Evolutionary conservation across 2,797 vertebrate species (phyloP).

Genomic region (Phataginus tricuspis): DNA sequence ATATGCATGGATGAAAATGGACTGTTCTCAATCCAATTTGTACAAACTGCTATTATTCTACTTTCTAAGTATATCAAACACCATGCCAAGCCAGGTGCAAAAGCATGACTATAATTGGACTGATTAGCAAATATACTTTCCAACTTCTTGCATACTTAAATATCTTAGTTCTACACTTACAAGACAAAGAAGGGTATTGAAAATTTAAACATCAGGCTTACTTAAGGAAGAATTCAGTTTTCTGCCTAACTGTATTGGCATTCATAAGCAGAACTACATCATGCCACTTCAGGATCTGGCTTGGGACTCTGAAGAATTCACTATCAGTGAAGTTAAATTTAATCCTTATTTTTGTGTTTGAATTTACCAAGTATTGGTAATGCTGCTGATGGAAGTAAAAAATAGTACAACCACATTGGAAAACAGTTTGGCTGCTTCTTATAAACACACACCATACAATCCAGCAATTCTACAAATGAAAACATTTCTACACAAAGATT

Average conservation of each 20-base stretch:
- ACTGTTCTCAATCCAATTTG: neutral
- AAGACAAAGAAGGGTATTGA: neutral
- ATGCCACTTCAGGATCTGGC: neutral
- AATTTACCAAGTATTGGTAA: neutral
- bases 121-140: neutral
- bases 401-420: neutral
- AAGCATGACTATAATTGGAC: neutral
- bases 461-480: neutral
- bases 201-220: neutral
- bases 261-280: neutral
- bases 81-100: neutral
- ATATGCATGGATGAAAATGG: neutral
- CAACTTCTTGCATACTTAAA: neutral
- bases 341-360: neutral
- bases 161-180: neutral
- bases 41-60: neutral
- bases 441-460: neutral
- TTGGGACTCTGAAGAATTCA: neutral
- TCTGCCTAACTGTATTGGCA: neutral
- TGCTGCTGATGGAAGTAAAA: neutral
- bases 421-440: neutral
- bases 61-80: neutral
- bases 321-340: neutral
- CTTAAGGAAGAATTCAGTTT: constrained; percentile 22
- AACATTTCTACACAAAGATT: neutral